Base-by-base conservation (phyloP, 2,888 invertebrate species). In the Unio delphinus region DNA sequence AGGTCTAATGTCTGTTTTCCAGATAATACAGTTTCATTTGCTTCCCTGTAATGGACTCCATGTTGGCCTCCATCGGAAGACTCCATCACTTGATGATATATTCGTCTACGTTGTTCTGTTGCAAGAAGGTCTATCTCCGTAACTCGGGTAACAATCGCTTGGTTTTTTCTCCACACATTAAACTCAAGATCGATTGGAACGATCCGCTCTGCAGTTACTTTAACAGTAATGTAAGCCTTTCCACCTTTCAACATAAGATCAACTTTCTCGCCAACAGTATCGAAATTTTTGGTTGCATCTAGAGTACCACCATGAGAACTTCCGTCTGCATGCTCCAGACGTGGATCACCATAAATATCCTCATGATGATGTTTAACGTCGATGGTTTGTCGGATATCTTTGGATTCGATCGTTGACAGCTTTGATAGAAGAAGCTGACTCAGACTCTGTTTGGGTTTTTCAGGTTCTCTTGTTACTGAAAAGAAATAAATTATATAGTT, bases 101-200 rank as follows among this genome's bases (percentile, higher is more conserved):
- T 76, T 18, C 84, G 83, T 56, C 87, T 76, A 26, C 89, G 78
- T 71, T 88, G 88, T 55, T 85, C 86, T 17, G 86, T 89, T 28
- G 86, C 89, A 58, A 83, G 75, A 59, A 89, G 77, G 75, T 89
- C 89, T n/a, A 89, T 86, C 73, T 89, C 88, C 61, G 89, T 88
- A 26, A 85, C 80, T 6, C 89, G 69, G 11, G 89, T 89, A 15
- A 89, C 89, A 60, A 89, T 87, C 34, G 89, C 89, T 54, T 87
- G 85, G 28, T 85, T 87, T 76, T 89, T 89, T 64, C 88, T 80
- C 86, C 88, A 89, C 64, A 89, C 85, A 73, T 89, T 88, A 67
- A 86, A 86, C 63, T 86, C 86, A 11, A 85, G 82, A 68, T 88
- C 83, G 26, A 88, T 83, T 6, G 89, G 89, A 5, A 87, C 83